Conservation (phyloP, 2,797 vertebrate species). For the Falco peregrinus region DNA sequence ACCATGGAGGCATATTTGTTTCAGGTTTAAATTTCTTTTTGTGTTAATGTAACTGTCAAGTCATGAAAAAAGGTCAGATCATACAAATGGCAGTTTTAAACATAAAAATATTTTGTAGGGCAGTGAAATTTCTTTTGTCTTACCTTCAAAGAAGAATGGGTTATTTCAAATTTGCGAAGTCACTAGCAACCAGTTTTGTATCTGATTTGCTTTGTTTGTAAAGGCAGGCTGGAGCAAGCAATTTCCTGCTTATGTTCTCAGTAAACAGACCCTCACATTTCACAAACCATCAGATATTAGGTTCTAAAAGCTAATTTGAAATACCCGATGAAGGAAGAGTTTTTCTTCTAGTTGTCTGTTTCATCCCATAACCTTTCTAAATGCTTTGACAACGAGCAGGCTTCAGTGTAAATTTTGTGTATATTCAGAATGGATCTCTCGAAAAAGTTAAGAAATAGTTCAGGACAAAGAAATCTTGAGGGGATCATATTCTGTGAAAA, state of each 20-base stretch:
- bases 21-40: conserved; percentile 43
- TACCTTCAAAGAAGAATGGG: background rate
- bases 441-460: background rate
- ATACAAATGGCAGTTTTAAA: background rate
- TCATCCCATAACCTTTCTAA: background rate
- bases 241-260: background rate
- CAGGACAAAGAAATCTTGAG: background rate
- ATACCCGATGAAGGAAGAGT: background rate
- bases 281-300: background rate
- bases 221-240: background rate
- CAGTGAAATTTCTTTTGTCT: background rate
- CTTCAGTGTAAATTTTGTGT: background rate
- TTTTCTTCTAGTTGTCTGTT: background rate
- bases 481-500: background rate
- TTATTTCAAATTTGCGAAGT: background rate
- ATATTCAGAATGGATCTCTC: background rate
- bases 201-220: background rate
- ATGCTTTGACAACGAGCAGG: background rate
- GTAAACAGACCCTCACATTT: background rate
- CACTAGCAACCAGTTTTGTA: background rate
- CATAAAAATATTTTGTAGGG: conserved; percentile 3
- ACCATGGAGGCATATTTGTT: background rate
- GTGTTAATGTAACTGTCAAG: conserved; percentile 44
- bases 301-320: background rate
- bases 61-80: conserved; percentile 3